These are phyloP conservation scores for Gryon sp. DNA, from an alignment of 1,140 invertebrate species.

Conservation along the genomic window DNA sequence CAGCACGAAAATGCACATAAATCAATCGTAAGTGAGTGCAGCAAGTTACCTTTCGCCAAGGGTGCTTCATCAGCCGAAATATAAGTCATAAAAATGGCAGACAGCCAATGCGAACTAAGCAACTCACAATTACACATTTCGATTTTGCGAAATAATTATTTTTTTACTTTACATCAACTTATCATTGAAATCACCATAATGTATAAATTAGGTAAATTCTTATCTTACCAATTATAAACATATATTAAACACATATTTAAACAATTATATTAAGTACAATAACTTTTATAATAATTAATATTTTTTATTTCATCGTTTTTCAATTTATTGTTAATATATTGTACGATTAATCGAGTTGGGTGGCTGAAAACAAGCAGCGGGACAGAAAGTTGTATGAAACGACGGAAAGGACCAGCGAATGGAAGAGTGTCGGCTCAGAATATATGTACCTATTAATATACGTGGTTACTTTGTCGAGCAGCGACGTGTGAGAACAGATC, in stretches of 20 bases:
- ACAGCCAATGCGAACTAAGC: constrained; percentile 36
- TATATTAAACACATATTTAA: no score
- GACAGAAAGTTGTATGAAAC: constrained; percentile 63
- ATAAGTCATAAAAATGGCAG: constrained; percentile 53
- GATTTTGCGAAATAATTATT: no score
- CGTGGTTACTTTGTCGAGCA: constrained; percentile 74
- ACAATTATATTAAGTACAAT: no score
- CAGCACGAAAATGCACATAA: background rate
- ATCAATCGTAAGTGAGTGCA: constrained; percentile 6
- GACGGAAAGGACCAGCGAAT: constrained; percentile 58
- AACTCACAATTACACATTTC: no score
- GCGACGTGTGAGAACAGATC: constrained; percentile 73
- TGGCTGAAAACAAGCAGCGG: constrained; percentile 46
- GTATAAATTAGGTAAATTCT: no score
- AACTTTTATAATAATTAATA: no score
- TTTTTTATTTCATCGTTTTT: no score
- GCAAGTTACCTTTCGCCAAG: background rate
- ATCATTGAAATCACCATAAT: constrained; percentile 28
- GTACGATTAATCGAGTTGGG: constrained; percentile 59
- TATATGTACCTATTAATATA: constrained; percentile 72
- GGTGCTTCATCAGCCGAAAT: constrained; percentile 27
- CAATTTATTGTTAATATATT: no score
- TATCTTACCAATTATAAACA: no score
- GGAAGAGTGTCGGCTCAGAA: constrained; percentile 62
- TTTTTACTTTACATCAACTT: no score